Base-by-base conservation (phyloP, 2,888 invertebrate species). In the Zele albiditarsus region DNA sequence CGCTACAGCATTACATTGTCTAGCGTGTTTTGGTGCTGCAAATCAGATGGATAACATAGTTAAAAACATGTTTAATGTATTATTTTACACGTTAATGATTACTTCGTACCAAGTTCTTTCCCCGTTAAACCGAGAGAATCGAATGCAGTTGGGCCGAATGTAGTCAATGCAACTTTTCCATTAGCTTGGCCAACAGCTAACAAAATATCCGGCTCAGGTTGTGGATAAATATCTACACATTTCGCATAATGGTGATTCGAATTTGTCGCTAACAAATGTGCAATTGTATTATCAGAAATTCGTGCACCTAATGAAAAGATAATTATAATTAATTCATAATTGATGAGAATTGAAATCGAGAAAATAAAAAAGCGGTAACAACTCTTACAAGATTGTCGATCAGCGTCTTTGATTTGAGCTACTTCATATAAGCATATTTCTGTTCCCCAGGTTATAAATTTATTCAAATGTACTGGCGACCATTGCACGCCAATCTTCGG, bases 381-480 rank as follows among this genome's bases (percentile, higher is more conserved):
- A 67, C 76, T 84, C 89, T 86, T 80, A 90, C 90, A 87, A 25
- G 89, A 86, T 27, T 90, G 88, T 76, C 87, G 85, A 38, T 91
- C 90, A 63, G 91, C 91, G 81, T 94, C 93, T 87, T 92, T 92
- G 42, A 92, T 89, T 58, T 91, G 90, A 80, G 92, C 91, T 28
- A 95, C 93, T 91, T 97, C 95, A 87, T 97, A 97, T 69, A 98
- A 90, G 89, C 93, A 94, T 86, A 98, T 94, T 86, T 97, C 97
- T 72, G 96, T 94, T 58, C 97, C 96, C 95, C 97, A 97, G 68
- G 96, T 94, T 80, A 97, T 93, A 86, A 97, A 97, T 87, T 95
- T 95, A 84, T 97, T 93, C 2, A 91, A 90, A 80, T 92, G 91
- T 73, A 94, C 92, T 0, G 97, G 97, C 38, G 97, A 96, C 97